Evolutionary conservation across 2,113 vertebrate genomes (phyloP).

Genomic region (Sinosuthora webbiana): DNA sequence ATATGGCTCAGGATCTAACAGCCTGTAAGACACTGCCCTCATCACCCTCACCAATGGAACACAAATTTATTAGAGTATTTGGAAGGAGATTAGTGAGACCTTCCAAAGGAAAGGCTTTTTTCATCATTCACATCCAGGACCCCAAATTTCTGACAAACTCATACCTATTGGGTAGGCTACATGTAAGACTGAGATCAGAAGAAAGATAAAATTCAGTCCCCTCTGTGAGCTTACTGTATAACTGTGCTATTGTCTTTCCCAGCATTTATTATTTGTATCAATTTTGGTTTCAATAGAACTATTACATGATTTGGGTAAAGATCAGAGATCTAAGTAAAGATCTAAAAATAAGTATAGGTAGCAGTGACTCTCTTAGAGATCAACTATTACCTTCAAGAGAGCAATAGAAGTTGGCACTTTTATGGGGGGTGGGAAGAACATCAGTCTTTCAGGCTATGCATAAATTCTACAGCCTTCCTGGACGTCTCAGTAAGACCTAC

Average conservation of each 20-base stretch:
- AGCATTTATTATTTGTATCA: background rate
- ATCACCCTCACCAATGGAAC: background rate
- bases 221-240: background rate
- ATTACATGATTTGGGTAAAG: background rate
- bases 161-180: background rate
- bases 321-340: background rate
- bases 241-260: background rate
- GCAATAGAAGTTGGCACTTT: background rate
- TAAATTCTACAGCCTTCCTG: background rate
- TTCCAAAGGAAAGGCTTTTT: background rate
- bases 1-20: background rate
- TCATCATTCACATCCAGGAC: fast-evolving
- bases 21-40: background rate
- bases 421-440: too few relatives aligned
- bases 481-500: background rate
- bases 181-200: background rate
- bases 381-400: background rate
- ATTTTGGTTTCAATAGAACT: background rate
- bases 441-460: background rate
- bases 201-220: background rate
- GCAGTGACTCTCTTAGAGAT: background rate
- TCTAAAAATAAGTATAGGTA: background rate
- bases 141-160: background rate
- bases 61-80: background rate
- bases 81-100: background rate